A percentile compares a stretch with the other conserved stretches of the same genome.
These are phyloP conservation scores for Sinocyclocheilus anophthalmus DNA, from an alignment of 2,113 vertebrate genomes.

Conservation along the genomic window DNA sequence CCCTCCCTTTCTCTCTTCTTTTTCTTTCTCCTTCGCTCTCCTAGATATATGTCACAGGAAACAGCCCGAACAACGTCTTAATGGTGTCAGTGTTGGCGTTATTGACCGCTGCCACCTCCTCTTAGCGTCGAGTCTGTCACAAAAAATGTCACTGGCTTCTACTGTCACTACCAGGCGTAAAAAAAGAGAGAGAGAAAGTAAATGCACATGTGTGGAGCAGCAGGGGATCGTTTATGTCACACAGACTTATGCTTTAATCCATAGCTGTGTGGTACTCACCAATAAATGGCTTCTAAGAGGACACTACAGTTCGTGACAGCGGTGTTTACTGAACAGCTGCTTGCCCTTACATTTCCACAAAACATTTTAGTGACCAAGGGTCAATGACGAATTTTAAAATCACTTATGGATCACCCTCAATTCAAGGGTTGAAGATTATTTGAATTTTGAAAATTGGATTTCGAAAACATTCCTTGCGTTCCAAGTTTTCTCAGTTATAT, in stretches of 20 bases:
- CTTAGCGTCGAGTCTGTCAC: slow-evolving; percentile 61
- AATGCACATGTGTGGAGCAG: slow-evolving; percentile 29
- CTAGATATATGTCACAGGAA: slow-evolving; percentile 69
- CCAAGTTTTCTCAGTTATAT: too few relatives aligned
- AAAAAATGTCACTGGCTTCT: slow-evolving; percentile 66
- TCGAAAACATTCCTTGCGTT: not conserved
- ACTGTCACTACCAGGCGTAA: slow-evolving; percentile 57
- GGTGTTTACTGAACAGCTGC: slow-evolving; percentile 3
- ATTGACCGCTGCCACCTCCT: slow-evolving; percentile 61
- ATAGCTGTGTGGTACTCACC: slow-evolving; percentile 13
- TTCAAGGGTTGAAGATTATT: not conserved
- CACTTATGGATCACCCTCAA: slow-evolving; percentile 9
- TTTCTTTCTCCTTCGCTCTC: slow-evolving; percentile 35
- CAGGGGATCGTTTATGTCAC: slow-evolving; percentile 43
- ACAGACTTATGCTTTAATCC: slow-evolving; percentile 38
- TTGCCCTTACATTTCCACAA: not conserved
- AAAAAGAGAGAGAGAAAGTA: not conserved
- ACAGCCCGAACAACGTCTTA: slow-evolving; percentile 68
- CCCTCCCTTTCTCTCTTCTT: slow-evolving; percentile 33
- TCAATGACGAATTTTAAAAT: not conserved
- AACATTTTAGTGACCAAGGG: slow-evolving; percentile 29
- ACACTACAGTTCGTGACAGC: not conserved
- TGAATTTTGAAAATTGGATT: slow-evolving; percentile 3
- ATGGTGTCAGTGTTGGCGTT: slow-evolving; percentile 74
- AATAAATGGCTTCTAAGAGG: not conserved